Evolutionary conservation across 2,888 invertebrate genomes (phyloP).

Genomic region (Hirudinaria manillensis): DNA sequence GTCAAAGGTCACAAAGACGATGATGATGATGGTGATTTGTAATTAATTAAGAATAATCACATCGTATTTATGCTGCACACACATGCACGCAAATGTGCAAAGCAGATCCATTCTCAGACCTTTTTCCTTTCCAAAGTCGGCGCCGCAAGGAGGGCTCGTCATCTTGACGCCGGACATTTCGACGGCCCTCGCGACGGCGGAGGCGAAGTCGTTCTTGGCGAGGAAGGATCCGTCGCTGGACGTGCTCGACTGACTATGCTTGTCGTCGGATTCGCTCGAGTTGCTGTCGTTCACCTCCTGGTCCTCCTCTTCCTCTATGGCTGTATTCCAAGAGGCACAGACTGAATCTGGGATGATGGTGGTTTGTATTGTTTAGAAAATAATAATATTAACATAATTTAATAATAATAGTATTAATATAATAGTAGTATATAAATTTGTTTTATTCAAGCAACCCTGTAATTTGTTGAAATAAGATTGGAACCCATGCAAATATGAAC

Average conservation of each 20-base stretch:
- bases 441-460: no score
- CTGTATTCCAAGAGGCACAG: constrained; percentile 24
- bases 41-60: no score
- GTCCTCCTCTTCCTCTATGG: constrained; percentile 38
- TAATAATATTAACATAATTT: neutral
- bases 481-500: no score
- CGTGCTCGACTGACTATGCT: constrained; percentile 38
- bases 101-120: constrained; percentile 7
- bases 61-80: no score
- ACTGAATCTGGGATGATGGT: constrained; percentile 16
- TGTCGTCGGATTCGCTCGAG: neutral
- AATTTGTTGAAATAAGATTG: no score
- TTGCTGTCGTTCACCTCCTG: constrained; percentile 38
- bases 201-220: constrained; percentile 54
- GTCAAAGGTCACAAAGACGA: neutral
- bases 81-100: neutral
- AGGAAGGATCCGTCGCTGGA: constrained; percentile 53
- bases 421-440: no score
- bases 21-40: neutral
- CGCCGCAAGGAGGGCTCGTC: constrained; percentile 47
- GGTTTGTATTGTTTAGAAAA: neutral
- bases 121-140: constrained; percentile 3
- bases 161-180: constrained; percentile 54
- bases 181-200: constrained; percentile 53
- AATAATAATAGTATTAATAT: no score